Conservation (phyloP, 2,888 invertebrate genomes). For the Tipula unca region DNA sequence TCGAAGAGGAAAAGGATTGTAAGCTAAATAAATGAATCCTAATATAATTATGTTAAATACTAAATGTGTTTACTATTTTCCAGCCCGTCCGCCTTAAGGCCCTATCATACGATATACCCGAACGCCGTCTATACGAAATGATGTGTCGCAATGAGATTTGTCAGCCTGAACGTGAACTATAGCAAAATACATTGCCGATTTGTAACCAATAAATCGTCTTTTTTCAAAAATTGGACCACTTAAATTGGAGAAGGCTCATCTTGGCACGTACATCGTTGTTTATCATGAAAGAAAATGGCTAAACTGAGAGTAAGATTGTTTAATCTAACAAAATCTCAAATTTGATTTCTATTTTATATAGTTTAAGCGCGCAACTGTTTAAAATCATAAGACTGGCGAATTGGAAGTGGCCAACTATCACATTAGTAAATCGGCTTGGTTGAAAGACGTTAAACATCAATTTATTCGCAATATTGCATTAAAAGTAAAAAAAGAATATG, state of each 20-base stretch:
- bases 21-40: neutral
- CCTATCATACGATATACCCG: slow-evolving; percentile 40
- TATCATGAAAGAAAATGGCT: slow-evolving; percentile 80
- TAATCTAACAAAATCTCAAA: too few species aligned
- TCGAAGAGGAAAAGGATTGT: slow-evolving; percentile 40
- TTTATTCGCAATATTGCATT: slow-evolving; percentile 64
- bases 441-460: slow-evolving; percentile 72
- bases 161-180: slow-evolving; percentile 43
- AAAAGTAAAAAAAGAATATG: slow-evolving; percentile 74
- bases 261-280: slow-evolving; percentile 72
- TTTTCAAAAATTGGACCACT: slow-evolving; percentile 67
- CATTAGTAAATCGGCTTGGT: slow-evolving; percentile 97
- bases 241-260: slow-evolving; percentile 69
- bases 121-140: slow-evolving; percentile 63
- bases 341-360: too few species aligned
- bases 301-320: slow-evolving; percentile 62
- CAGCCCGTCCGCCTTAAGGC: slow-evolving; percentile 34
- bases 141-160: slow-evolving; percentile 69
- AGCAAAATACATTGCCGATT: slow-evolving; percentile 60
- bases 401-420: slow-evolving; percentile 89
- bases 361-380: slow-evolving; percentile 90
- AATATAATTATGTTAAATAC: neutral
- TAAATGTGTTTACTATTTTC: neutral
- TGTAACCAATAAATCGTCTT: slow-evolving; percentile 59
- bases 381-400: slow-evolving; percentile 86